phyloP scores from a whole-genome alignment of 2,113 vertebrate species.

The Bostrychus sinensis region DNA sequence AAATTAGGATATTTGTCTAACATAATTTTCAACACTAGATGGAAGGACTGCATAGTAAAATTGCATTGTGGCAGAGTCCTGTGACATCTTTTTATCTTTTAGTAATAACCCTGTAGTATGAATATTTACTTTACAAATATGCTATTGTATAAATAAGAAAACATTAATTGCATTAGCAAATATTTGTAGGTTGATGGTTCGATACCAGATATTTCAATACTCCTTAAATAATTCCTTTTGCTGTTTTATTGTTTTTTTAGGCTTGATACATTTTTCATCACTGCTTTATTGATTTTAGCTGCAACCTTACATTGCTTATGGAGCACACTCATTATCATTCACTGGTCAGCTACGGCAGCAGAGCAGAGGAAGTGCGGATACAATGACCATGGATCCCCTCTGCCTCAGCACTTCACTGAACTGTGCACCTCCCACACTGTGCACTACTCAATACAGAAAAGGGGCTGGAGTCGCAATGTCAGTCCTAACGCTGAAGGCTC shows the following conservation, averaged over 20 bases:
- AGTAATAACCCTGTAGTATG: no score
- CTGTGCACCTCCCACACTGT: conserved; percentile 18
- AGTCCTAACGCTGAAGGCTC: conserved; percentile 22
- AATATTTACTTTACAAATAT: no score
- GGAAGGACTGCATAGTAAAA: no score
- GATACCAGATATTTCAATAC: neutral
- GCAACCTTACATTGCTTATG: conserved; percentile 22
- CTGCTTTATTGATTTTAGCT: conserved; percentile 29
- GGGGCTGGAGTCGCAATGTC: conserved; percentile 18
- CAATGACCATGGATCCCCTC: conserved; percentile 10
- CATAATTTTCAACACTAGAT: no score
- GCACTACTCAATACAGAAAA: conserved; percentile 15
- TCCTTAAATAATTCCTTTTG: neutral
- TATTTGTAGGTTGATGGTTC: neutral
- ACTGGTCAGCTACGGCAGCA: conserved; percentile 23
- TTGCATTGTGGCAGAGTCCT: no score
- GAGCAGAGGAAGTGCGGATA: conserved; percentile 28
- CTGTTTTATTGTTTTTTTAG: neutral
- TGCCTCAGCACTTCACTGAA: conserved; percentile 10
- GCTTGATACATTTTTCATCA: neutral
- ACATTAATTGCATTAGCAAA: no score
- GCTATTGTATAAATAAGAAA: no score
- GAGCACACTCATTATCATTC: conserved; percentile 33
- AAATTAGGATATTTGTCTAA: no score
- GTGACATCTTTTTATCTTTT: no score